Evolutionary conservation across 1,140 invertebrate species (phyloP).

Genomic region (Lordiphosa mommai): DNA sequence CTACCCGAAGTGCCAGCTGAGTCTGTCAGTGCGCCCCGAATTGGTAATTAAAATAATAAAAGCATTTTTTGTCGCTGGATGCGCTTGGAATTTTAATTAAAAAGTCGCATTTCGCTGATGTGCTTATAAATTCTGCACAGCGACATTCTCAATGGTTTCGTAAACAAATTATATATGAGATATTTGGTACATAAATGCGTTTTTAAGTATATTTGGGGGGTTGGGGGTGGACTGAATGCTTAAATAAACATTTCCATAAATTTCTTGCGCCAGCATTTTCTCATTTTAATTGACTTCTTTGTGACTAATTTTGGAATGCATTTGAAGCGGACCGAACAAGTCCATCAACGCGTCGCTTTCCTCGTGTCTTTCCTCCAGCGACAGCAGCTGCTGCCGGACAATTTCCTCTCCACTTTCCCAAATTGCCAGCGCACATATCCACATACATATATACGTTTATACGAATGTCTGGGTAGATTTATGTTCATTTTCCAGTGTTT

Average conservation of each 20-base stretch:
- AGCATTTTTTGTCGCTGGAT: conserved; percentile 59
- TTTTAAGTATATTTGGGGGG: conserved; percentile 44
- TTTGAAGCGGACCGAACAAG: conserved; percentile 8
- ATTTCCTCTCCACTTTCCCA: conserved; percentile 35
- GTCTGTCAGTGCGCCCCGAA: conserved; percentile 41
- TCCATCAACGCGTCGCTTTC: conserved; percentile 40
- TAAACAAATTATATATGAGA: conserved; percentile 61
- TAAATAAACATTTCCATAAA: conserved; percentile 24
- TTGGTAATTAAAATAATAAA: conserved; percentile 78
- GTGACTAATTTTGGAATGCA: conserved; percentile 63
- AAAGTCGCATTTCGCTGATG: conserved; percentile 47
- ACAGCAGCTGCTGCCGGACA: conserved; percentile 30
- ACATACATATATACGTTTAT: too few species aligned
- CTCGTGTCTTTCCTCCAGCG: conserved; percentile 20
- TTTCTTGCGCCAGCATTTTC: conserved; percentile 35
- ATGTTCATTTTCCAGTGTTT: conserved; percentile 63
- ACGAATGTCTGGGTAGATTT: conserved; percentile 46
- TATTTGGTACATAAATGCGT: conserved; percentile 45
- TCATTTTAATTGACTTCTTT: conserved; percentile 63
- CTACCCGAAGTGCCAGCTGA: conserved; percentile 51
- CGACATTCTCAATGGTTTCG: conserved; percentile 48
- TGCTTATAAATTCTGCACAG: conserved; percentile 49
- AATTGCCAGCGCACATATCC: conserved; percentile 32
- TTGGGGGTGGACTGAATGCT: neutral
- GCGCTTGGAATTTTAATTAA: conserved; percentile 71